These are phyloP conservation scores for Sphaeramia orbicularis DNA, from an alignment of 2,797 vertebrate genomes.

Conservation along the genomic window DNA sequence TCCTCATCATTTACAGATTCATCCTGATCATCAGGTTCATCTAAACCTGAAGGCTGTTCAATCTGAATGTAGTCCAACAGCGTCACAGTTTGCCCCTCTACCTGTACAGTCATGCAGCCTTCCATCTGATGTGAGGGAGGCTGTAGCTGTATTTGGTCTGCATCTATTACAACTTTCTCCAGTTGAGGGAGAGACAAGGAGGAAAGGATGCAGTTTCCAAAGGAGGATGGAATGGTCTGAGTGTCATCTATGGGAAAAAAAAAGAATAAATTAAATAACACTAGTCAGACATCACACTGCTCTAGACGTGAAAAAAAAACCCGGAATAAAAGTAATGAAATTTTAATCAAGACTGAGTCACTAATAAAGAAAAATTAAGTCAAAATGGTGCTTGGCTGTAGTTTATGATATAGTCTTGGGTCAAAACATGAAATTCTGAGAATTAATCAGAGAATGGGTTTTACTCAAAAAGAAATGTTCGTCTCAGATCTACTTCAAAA, in stretches of 20 bases:
- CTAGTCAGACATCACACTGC: no score
- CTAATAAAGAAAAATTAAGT: no score
- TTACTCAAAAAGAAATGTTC: no score
- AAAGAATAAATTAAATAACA: neutral
- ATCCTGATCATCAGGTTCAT: slow-evolving; percentile 40
- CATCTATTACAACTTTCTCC: slow-evolving; percentile 77
- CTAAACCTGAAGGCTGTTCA: slow-evolving; percentile 53
- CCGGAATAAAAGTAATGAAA: no score
- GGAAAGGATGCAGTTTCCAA: slow-evolving; percentile 82
- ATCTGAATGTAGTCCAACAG: slow-evolving; percentile 80
- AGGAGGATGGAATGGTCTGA: slow-evolving; percentile 71
- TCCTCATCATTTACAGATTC: slow-evolving; percentile 30
- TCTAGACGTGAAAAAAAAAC: no score
- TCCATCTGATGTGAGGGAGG: slow-evolving; percentile 63
- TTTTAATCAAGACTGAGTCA: no score
- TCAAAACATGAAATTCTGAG: no score
- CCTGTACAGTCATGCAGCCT: slow-evolving; percentile 74
- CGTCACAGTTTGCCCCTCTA: slow-evolving; percentile 78
- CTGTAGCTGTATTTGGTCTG: slow-evolving; percentile 68
- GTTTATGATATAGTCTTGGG: no score
- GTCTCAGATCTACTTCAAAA: no score
- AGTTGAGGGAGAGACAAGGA: slow-evolving; percentile 77
- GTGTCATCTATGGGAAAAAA: slow-evolving; percentile 61
- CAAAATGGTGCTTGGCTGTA: no score
- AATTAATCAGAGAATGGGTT: no score